Base-by-base conservation (phyloP, 2,888 invertebrate genomes). In the Harpalus rubripes region DNA sequence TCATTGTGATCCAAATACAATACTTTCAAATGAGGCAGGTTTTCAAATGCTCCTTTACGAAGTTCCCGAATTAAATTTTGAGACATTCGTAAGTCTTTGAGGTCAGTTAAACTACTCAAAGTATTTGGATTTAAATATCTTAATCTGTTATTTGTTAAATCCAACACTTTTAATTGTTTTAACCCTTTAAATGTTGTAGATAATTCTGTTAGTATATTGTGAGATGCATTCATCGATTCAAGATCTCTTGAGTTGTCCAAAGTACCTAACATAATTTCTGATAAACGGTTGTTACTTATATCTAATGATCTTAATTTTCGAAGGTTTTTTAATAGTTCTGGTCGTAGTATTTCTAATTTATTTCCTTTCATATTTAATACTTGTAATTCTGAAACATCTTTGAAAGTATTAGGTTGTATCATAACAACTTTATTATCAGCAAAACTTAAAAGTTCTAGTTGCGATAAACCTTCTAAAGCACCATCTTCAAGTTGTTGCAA, bases 1-100 rank as follows among this genome's bases (percentile, higher is more conserved):
- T 96, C 95, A 90, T 98, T 97, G 88, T 95, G 95, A 86, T 97
- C 96, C 87, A 98, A 92, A 90, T 97, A 95, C 58, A 98, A 93
- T 61, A 95, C 93, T 87, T 95, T 94, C 44, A 98, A 90, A 86
- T 94, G 93, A 22, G 94, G 94, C 61, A 97, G 91, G 87, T 95
- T 94, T 87, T 94, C 93, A 87, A 97, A 96, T 15, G 95, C 95
- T 15, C 95, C 95, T 86, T 95, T 93, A 78, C 94, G 93, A 39
- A 97, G 89, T 87, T 95, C 95, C 22, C 93, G 92, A 59, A 97
- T 93, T 87, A 94, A 94, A 90, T 97, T 97, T 87, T 95, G 93
- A 3, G 95, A 95, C 86, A 97, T 91, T 87, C 94, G 94, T 56
- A 97, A 93, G 88, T 95, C 95, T 65, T 93, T 93, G 16, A 97